A percentile compares a stretch with the other conserved stretches of the same genome.
Conservation (phyloP, 2,113 vertebrate species). For the Hippocampus comes region DNA sequence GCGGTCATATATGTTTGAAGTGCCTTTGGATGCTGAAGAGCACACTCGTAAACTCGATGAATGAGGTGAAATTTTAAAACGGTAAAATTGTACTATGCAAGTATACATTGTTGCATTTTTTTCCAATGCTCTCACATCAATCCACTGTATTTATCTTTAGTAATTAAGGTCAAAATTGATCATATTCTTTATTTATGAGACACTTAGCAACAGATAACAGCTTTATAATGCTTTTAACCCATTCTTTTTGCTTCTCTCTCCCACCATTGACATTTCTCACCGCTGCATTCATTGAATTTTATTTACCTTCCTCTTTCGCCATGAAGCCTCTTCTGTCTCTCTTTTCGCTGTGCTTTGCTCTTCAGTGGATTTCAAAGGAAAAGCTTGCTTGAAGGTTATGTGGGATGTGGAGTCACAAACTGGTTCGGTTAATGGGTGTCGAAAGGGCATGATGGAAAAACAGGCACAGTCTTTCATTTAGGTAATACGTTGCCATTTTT, state of each 20-base stretch:
- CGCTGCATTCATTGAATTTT: slow-evolving; percentile 28
- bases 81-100: too few species aligned
- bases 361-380: slow-evolving; percentile 51
- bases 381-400: slow-evolving; percentile 35
- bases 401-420: slow-evolving; percentile 61
- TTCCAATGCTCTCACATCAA: too few species aligned
- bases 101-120: too few species aligned
- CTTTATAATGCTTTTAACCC: slow-evolving; percentile 6
- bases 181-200: slow-evolving; percentile 13
- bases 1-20: too few species aligned
- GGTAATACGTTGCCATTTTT: slow-evolving; percentile 57
- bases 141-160: too few species aligned
- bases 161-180: too few species aligned
- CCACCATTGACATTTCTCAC: neutral
- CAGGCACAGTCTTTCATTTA: slow-evolving; percentile 50
- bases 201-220: slow-evolving; percentile 15
- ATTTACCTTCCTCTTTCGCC: slow-evolving; percentile 39
- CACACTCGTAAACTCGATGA: too few species aligned
- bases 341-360: neutral
- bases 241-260: slow-evolving; percentile 7
- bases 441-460: slow-evolving; percentile 32
- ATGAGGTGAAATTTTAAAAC: too few species aligned
- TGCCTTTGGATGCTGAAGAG: too few species aligned
- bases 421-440: slow-evolving; percentile 52
- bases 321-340: slow-evolving; percentile 4